Percentiles rank a stretch among this genome's conserved stretches.
Evolutionary conservation across 1,140 invertebrate species (phyloP).

Genomic region (Orussus abietinus): DNA sequence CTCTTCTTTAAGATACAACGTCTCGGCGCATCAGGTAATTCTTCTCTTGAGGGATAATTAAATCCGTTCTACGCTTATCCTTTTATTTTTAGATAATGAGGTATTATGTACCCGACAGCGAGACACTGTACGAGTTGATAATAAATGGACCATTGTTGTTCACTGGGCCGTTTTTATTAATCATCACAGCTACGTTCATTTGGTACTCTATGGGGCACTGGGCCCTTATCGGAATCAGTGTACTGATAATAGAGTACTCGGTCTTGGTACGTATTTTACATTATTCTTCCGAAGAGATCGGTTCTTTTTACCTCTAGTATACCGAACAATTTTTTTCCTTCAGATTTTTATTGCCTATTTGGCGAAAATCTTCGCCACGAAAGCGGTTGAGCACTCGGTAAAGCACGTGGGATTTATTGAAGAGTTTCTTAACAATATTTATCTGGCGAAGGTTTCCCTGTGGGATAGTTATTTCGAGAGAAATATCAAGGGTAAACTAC

Average conservation of each 20-base stretch:
- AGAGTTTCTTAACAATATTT: slow-evolving; percentile 26
- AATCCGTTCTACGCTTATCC: slow-evolving; percentile 2
- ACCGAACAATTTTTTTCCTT: too few relatives aligned
- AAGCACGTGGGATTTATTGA: slow-evolving; percentile 20
- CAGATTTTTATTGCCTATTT: slow-evolving; percentile 23
- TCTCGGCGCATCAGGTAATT: slow-evolving; percentile 27
- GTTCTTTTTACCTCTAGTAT: background rate
- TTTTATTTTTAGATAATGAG: slow-evolving; percentile 28
- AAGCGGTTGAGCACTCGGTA: slow-evolving; percentile 22
- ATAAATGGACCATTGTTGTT: slow-evolving; percentile 23
- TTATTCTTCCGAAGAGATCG: background rate
- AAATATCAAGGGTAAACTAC: slow-evolving; percentile 10
- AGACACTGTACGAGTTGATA: slow-evolving; percentile 26
- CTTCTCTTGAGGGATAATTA: background rate
- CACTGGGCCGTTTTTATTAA: slow-evolving; percentile 22
- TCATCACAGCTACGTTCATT: slow-evolving; percentile 19
- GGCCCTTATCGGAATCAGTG: slow-evolving; percentile 22
- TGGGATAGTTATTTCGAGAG: slow-evolving; percentile 24
- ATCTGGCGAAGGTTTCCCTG: slow-evolving; percentile 24
- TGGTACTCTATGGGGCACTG: slow-evolving; percentile 24
- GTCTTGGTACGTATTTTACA: slow-evolving; percentile 11
- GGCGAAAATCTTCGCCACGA: slow-evolving; percentile 21
- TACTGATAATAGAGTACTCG: slow-evolving; percentile 19
- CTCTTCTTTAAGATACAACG: slow-evolving; percentile 25
- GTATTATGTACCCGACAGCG: slow-evolving; percentile 27